Conservation (phyloP, 2,113 vertebrate species). For the Acrocephalus kingi region DNA sequence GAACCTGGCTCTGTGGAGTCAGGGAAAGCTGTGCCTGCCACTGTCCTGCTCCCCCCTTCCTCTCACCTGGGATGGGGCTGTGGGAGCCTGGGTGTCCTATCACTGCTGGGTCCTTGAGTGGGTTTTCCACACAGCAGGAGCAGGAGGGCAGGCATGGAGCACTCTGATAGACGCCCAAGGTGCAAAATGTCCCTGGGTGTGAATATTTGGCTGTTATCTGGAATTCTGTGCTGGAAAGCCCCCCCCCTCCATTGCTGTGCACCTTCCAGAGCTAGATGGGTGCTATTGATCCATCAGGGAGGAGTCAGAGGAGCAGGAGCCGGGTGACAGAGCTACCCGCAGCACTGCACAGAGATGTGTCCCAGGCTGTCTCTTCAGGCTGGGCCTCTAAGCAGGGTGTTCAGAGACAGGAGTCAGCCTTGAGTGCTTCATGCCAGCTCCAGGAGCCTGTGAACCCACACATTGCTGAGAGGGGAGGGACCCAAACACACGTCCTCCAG, state of each 20-base stretch:
- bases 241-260: neutral
- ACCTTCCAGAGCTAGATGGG: neutral
- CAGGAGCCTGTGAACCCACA: neutral
- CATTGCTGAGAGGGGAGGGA: conserved; percentile 12
- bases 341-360: neutral
- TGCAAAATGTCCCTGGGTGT: neutral
- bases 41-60: neutral
- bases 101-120: neutral
- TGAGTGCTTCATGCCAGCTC: fast-evolving
- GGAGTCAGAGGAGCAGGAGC: neutral
- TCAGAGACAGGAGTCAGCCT: neutral
- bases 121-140: neutral
- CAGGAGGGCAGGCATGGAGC: neutral
- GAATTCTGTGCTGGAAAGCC: neutral
- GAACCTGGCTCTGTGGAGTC: no score
- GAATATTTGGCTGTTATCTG: neutral
- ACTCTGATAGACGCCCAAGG: no score
- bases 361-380: neutral
- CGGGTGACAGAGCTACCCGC: neutral
- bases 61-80: fast-evolving
- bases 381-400: neutral
- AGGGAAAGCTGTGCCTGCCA: neutral
- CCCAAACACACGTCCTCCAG: neutral
- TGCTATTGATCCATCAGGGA: neutral
- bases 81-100: neutral